Percentiles rank a stretch among this genome's conserved stretches.
Conservation (phyloP, 2,797 vertebrate genomes). For the Tolypeutes matacus region DNA sequence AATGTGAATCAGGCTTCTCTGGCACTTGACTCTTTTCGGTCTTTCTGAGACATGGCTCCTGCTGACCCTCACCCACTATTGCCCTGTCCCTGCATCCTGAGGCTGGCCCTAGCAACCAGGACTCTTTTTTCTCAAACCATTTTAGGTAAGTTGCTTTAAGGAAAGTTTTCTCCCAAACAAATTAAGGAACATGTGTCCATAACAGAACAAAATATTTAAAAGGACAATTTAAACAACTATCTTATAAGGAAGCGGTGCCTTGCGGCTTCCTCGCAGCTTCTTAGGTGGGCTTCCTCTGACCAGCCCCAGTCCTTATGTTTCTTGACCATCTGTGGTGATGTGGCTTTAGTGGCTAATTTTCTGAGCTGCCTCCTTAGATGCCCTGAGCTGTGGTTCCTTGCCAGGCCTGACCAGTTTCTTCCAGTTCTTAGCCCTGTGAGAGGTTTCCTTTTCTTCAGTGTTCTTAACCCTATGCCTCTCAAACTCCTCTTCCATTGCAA, state of each 20-base stretch:
- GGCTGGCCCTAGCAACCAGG: background rate
- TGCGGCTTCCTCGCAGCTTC: background rate
- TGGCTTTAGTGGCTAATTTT: background rate
- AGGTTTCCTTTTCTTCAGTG: background rate
- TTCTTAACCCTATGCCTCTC: background rate
- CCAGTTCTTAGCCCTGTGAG: background rate
- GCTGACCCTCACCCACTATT: background rate
- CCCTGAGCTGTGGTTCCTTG: background rate
- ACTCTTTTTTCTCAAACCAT: background rate
- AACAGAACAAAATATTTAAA: background rate
- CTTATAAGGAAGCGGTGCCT: background rate
- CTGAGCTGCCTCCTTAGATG: background rate
- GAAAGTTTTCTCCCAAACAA: background rate
- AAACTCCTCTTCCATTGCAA: background rate
- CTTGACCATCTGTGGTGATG: background rate
- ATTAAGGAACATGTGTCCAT: background rate
- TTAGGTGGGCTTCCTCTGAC: background rate
- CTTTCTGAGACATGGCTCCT: conserved; percentile 1
- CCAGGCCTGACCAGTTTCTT: background rate
- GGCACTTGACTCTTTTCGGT: background rate
- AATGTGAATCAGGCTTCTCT: background rate
- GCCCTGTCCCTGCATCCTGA: background rate
- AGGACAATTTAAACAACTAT: background rate
- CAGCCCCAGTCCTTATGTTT: background rate
- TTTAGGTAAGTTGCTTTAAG: background rate